Conservation (phyloP, 2,888 invertebrate genomes). For the Apotomis betuletana region DNA sequence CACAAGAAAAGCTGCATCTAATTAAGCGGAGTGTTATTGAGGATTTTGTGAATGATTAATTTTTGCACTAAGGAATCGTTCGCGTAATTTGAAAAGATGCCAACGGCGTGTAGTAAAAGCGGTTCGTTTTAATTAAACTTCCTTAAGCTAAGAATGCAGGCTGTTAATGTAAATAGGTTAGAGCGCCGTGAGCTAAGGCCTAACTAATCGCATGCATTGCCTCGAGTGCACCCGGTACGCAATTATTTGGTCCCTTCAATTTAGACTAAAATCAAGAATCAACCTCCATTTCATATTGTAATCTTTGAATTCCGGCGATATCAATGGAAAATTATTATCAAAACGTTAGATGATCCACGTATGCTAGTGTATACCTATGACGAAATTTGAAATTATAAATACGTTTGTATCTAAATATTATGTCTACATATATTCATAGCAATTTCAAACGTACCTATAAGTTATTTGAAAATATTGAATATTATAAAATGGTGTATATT, state of each 20-base stretch:
- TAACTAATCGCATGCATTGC: constrained; percentile 62
- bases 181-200: constrained; percentile 19
- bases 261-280: too few relatives aligned
- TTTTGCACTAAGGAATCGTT: constrained; percentile 28
- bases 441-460: too few relatives aligned
- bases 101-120: constrained; percentile 20
- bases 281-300: too few relatives aligned
- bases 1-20: constrained; percentile 55
- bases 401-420: too few relatives aligned
- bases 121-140: constrained; percentile 11
- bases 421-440: too few relatives aligned
- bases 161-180: constrained; percentile 6
- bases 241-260: constrained; percentile 38
- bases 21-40: constrained; percentile 44
- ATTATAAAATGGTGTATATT: too few relatives aligned
- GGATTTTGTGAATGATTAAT: constrained; percentile 38
- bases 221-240: constrained; percentile 58
- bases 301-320: too few relatives aligned
- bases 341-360: too few relatives aligned
- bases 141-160: constrained; percentile 14
- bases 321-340: too few relatives aligned
- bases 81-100: constrained; percentile 33
- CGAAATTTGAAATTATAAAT: too few relatives aligned
- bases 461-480: too few relatives aligned
- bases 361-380: too few relatives aligned